Evolutionary conservation across 2,888 invertebrate genomes (phyloP).

Genomic region (Platycheirus albimanus): DNA sequence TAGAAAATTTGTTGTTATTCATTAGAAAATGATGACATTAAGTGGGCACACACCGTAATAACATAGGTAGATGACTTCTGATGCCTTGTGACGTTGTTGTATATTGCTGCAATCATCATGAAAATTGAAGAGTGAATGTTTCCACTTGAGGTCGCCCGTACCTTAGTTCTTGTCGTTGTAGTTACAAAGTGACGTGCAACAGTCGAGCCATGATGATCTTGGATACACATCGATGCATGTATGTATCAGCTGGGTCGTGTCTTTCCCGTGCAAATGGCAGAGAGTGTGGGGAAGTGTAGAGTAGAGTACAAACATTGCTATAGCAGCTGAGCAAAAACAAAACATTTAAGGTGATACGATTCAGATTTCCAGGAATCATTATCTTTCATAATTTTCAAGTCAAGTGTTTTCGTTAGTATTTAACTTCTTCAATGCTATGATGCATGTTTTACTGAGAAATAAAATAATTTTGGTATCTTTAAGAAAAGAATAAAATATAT

Average conservation of each 20-base stretch:
- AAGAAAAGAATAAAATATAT: conserved; percentile 26
- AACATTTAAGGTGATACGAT: conserved; percentile 52
- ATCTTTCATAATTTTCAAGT: conserved; percentile 55
- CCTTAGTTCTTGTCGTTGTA: conserved; percentile 28
- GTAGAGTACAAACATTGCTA: conserved; percentile 46
- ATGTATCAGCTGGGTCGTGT: conserved; percentile 53
- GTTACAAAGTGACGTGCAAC: conserved; percentile 42
- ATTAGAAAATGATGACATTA: conserved; percentile 49
- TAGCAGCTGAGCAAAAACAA: conserved; percentile 33
- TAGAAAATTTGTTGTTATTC: conserved; percentile 43
- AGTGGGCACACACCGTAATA: conserved; percentile 58
- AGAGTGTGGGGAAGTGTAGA: conserved; percentile 22
- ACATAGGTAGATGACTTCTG: conserved; percentile 66
- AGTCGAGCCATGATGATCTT: conserved; percentile 44
- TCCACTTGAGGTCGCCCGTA: conserved; percentile 60
- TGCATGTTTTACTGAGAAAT: conserved; percentile 49
- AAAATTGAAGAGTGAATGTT: conserved; percentile 69
- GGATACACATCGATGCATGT: conserved; percentile 21
- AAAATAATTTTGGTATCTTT: conserved; percentile 6
- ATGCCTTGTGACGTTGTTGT: conserved; percentile 45
- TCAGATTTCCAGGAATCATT: conserved; percentile 69
- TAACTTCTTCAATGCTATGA: conserved; percentile 47
- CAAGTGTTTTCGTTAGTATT: conserved; percentile 69
- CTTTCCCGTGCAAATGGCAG: conserved; percentile 39
- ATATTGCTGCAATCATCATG: conserved; percentile 39